phyloP scores from a whole-genome alignment of 2,797 vertebrate genomes.

The Lacerta viridis region DNA sequence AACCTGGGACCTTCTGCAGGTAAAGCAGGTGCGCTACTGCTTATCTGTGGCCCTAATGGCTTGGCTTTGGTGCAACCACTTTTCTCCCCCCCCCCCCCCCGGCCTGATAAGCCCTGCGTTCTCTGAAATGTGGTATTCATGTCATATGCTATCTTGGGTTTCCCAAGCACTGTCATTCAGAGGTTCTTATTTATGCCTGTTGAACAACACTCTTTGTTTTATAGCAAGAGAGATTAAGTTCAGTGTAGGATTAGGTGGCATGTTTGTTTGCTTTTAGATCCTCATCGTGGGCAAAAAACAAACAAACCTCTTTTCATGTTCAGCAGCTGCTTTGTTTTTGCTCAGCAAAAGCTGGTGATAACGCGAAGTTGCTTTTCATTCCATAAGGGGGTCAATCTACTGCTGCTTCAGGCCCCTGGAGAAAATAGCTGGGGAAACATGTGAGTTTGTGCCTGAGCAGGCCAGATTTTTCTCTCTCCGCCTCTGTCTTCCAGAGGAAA shows the following conservation, averaged over 20 bases:
- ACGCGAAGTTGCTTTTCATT: background rate
- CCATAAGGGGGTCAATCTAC: background rate
- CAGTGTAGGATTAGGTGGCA: background rate
- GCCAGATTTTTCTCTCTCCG: background rate
- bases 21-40: too few species aligned
- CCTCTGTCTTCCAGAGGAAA: constrained; percentile 7
- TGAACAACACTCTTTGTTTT: background rate
- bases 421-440: constrained; percentile 12
- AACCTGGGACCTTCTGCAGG: background rate
- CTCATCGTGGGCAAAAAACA: constrained; percentile 22
- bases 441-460: fast-evolving
- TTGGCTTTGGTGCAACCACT: background rate
- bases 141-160: background rate
- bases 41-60: background rate
- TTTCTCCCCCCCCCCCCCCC: background rate
- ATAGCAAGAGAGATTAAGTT: background rate
- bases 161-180: too few species aligned
- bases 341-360: constrained; percentile 34
- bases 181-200: background rate
- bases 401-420: background rate
- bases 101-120: background rate
- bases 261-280: background rate
- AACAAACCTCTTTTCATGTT: constrained; percentile 50
- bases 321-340: constrained; percentile 47
- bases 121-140: background rate